Evolutionary conservation across 2,113 vertebrate genomes (phyloP).

Genomic region (Pseudorectes ferrugineus): DNA sequence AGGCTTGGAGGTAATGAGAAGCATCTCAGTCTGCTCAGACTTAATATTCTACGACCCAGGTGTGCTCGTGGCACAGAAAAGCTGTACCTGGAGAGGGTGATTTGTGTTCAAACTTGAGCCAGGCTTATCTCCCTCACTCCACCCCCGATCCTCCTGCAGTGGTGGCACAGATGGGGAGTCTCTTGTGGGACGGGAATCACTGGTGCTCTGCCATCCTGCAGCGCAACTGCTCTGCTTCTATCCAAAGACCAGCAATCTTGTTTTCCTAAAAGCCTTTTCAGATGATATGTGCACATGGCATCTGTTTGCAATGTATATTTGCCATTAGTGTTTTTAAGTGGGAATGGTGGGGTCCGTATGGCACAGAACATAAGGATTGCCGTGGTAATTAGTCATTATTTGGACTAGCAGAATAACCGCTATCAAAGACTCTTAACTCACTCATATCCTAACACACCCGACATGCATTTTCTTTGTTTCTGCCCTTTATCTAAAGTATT

Average conservation of each 20-base stretch:
- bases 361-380: slow-evolving; percentile 60
- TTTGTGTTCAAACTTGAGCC: background rate
- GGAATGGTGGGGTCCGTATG: slow-evolving; percentile 45
- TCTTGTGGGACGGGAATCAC: background rate
- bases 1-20: background rate
- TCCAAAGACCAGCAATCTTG: slow-evolving; percentile 17
- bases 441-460: background rate
- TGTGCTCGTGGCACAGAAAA: background rate
- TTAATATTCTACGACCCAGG: background rate
- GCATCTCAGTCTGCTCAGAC: background rate
- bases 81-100: background rate
- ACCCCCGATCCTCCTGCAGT: background rate
- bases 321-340: slow-evolving; percentile 52
- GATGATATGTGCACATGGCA: slow-evolving; percentile 47
- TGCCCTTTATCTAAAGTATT: background rate
- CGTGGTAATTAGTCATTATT: slow-evolving; percentile 61
- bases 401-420: slow-evolving; percentile 56
- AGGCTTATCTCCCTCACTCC: background rate
- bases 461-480: background rate
- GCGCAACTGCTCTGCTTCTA: background rate
- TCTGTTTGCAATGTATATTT: slow-evolving; percentile 64
- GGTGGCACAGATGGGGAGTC: slow-evolving; percentile 16
- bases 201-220: slow-evolving; percentile 16
- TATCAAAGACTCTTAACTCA: slow-evolving; percentile 42
- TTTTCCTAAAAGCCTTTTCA: slow-evolving; percentile 49